Evolutionary conservation across 1,140 invertebrate species (phyloP).

Genomic region (Pygmarrhopalites habei): DNA sequence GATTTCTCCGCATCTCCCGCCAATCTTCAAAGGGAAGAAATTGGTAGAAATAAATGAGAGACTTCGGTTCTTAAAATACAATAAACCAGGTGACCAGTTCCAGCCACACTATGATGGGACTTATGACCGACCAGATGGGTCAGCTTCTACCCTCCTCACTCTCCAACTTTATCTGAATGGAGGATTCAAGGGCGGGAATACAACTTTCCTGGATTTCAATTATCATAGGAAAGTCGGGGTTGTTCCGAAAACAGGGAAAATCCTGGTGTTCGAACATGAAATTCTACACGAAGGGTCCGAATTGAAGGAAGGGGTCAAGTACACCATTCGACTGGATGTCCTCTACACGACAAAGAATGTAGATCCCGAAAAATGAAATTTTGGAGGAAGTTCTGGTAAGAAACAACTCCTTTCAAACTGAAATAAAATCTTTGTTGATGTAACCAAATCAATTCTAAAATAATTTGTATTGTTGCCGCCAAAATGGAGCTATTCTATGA

Average conservation of each 20-base stretch:
- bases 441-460: no score
- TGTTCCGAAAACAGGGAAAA: no score
- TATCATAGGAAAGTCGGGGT: no score
- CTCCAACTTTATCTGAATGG: slow-evolving; percentile 31
- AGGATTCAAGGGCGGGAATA: slow-evolving; percentile 27
- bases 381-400: no score
- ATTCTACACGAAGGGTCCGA: slow-evolving; percentile 15
- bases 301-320: slow-evolving; percentile 2
- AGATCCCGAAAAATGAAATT: no score
- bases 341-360: slow-evolving; percentile 5
- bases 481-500: no score
- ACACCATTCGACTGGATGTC: slow-evolving; percentile 17
- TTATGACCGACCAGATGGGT: slow-evolving; percentile 6
- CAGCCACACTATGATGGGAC: slow-evolving; percentile 15
- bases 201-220: slow-evolving; percentile 21
- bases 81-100: slow-evolving; percentile 16
- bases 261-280: slow-evolving; percentile 19
- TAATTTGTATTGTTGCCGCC: no score
- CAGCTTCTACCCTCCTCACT: slow-evolving; percentile 15
- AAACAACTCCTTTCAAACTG: no score
- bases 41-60: slow-evolving; percentile 25
- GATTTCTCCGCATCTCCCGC: slow-evolving; percentile 10
- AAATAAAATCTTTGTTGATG: no score
- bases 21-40: not conserved
- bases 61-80: slow-evolving; percentile 23